These are phyloP conservation scores for Artibeus lituratus DNA, from an alignment of 2,797 vertebrate genomes.

Conservation along the genomic window DNA sequence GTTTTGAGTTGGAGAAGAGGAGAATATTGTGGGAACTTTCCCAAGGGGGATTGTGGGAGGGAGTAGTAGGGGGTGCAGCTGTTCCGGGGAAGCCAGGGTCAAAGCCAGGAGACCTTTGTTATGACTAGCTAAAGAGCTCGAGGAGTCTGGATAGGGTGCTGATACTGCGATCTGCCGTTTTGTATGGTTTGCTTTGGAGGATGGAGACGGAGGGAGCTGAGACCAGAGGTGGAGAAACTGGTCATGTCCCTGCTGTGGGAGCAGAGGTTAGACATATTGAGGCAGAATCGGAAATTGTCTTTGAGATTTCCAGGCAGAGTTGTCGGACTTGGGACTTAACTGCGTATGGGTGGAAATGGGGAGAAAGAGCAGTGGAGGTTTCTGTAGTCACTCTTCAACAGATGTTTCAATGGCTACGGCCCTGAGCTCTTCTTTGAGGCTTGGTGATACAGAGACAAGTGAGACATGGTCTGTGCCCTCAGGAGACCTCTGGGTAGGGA, in stretches of 20 bases:
- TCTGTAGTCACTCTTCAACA: neutral
- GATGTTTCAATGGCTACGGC: neutral
- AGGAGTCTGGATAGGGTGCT: neutral
- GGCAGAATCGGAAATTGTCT: neutral
- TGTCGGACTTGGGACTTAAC: neutral
- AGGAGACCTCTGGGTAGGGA: neutral
- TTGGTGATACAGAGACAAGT: neutral
- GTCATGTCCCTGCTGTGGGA: neutral
- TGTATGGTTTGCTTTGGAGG: neutral
- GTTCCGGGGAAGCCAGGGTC: neutral
- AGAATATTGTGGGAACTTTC: neutral
- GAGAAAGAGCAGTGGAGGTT: neutral
- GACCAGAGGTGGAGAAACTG: neutral
- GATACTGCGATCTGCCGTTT: neutral
- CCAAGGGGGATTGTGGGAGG: neutral
- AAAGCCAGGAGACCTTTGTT: neutral
- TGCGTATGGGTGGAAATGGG: neutral
- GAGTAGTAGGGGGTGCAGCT: neutral
- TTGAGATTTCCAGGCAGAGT: neutral
- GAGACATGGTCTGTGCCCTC: neutral
- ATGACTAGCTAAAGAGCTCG: neutral
- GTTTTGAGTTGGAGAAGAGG: neutral
- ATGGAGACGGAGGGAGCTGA: neutral
- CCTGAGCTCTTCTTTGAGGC: neutral
- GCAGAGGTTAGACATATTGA: neutral